These are phyloP conservation scores for Drosophila persimilis DNA, from an alignment of 1,140 invertebrate genomes.

Conservation along the genomic window DNA sequence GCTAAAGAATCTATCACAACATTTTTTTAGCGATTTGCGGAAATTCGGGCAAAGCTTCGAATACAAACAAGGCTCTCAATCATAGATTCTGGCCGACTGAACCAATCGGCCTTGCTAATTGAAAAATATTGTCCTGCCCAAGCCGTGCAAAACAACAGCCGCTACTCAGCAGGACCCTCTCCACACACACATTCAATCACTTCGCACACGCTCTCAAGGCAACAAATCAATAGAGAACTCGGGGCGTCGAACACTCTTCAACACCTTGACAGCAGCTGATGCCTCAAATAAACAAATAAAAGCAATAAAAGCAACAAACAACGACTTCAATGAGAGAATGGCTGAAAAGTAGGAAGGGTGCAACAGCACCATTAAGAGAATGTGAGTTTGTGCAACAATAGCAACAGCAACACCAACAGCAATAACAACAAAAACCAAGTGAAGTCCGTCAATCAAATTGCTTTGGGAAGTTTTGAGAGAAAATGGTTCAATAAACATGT, in stretches of 20 bases:
- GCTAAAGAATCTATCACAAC: too few relatives aligned
- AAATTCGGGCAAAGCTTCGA: neutral
- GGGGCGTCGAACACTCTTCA: slow-evolving; percentile 40
- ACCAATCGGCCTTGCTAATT: slow-evolving; percentile 30
- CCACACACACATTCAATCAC: neutral
- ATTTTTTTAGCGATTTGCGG: too few relatives aligned
- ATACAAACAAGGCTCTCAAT: slow-evolving; percentile 36
- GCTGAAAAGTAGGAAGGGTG: neutral
- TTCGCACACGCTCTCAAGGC: slow-evolving; percentile 24
- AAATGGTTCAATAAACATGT: slow-evolving; percentile 81
- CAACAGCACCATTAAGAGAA: too few relatives aligned
- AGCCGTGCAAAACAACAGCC: slow-evolving; percentile 8
- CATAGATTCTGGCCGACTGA: slow-evolving; percentile 6
- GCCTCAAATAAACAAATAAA: slow-evolving; percentile 70
- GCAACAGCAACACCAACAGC: too few relatives aligned
- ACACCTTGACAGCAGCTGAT: slow-evolving; percentile 74
- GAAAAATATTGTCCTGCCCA: slow-evolving; percentile 55
- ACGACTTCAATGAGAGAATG: slow-evolving; percentile 2
- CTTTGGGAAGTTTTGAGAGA: slow-evolving; percentile 59
- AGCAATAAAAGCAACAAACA: slow-evolving; percentile 35
- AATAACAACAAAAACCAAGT: slow-evolving; percentile 18
- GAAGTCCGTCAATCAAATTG: slow-evolving; percentile 75
- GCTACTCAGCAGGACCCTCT: too few relatives aligned
- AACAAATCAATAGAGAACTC: slow-evolving; percentile 35
- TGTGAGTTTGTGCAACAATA: neutral